Conservation (phyloP, 2,797 vertebrate genomes). For the Phataginus tricuspis region DNA sequence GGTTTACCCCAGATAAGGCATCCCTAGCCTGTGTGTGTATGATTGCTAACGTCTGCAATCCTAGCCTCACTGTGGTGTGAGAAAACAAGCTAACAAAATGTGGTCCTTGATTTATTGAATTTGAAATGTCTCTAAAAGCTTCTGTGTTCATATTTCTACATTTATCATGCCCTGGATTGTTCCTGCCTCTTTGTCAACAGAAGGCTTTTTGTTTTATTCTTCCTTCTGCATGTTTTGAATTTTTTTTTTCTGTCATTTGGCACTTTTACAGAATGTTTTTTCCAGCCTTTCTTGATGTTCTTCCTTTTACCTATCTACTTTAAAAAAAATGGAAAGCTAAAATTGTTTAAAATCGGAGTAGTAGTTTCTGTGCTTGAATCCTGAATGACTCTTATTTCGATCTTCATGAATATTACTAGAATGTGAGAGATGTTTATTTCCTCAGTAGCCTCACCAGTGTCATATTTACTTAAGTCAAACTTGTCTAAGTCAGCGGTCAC, state of each 20-base stretch:
- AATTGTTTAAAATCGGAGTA: neutral
- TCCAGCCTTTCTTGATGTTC: neutral
- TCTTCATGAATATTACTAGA: neutral
- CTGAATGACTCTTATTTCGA: neutral
- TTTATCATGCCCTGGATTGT: neutral
- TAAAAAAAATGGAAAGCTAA: neutral
- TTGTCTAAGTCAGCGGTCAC: neutral
- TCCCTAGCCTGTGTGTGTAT: neutral
- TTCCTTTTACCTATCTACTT: neutral
- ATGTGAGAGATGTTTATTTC: neutral
- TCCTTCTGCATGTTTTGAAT: neutral
- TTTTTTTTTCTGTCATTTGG: neutral
- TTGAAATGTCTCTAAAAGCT: neutral
- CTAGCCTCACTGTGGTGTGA: neutral
- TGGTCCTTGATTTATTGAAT: slow-evolving; percentile 53
- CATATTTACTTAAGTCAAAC: neutral
- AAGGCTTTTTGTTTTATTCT: slow-evolving; percentile 4
- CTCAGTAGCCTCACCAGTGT: neutral
- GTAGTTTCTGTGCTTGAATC: neutral
- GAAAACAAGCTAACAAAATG: neutral
- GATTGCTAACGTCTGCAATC: neutral
- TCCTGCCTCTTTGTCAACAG: neutral
- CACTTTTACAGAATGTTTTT: neutral
- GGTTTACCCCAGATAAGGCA: neutral
- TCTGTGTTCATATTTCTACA: slow-evolving; percentile 24